Conservation (phyloP, 2,113 vertebrate species). For the Macheiramphus alcinus region DNA sequence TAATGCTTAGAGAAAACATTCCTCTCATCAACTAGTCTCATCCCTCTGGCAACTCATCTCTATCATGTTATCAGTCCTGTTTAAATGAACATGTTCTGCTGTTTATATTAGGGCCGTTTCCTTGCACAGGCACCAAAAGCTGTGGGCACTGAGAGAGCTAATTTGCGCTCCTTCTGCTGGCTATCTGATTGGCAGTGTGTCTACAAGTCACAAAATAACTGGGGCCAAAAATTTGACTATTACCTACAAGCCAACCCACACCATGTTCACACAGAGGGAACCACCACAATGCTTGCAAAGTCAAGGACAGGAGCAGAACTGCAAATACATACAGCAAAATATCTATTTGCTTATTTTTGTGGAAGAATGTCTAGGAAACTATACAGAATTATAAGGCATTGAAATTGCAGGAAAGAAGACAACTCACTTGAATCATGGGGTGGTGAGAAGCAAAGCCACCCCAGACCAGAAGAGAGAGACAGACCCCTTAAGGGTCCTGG, state of each 20-base stretch:
- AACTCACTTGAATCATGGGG: not conserved
- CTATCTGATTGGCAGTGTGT: not conserved
- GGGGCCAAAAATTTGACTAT: not conserved
- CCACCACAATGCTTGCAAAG: not conserved
- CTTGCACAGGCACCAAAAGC: not conserved
- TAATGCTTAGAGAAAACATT: conserved; percentile 24
- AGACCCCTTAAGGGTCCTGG: not conserved
- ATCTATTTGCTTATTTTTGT: not conserved
- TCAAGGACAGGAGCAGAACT: not conserved
- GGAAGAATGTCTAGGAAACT: not conserved
- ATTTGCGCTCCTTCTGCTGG: conserved; percentile 8
- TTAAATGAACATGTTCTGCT: not conserved
- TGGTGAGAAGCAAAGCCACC: not conserved
- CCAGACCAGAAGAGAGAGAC: not conserved
- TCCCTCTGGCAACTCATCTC: not conserved
- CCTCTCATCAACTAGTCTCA: not conserved
- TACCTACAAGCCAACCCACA: not conserved
- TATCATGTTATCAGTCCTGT: not conserved
- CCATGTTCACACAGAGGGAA: not conserved
- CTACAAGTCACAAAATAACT: not conserved
- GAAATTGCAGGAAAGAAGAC: not conserved
- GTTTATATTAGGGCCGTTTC: not conserved
- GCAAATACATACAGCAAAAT: not conserved
- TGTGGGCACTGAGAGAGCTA: not conserved
- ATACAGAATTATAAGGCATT: not conserved